A percentile compares a stretch with the other conserved stretches of the same genome.
Evolutionary conservation across 2,797 vertebrate species (phyloP).

Genomic region (Vultur gryphus): DNA sequence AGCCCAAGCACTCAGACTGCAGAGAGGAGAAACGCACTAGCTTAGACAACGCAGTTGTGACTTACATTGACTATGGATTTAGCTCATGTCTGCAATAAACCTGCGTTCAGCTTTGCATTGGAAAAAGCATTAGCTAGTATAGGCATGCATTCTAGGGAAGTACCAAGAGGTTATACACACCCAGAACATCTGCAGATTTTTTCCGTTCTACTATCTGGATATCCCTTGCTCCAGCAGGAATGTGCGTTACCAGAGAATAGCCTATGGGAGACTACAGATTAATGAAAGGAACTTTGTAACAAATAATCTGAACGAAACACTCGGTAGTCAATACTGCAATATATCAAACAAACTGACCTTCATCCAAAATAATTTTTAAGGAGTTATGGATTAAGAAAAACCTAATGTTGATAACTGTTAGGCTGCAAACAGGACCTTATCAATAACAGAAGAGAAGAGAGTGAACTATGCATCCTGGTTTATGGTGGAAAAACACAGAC

Average conservation of each 20-base stretch:
- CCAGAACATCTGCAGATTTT: constrained; percentile 92
- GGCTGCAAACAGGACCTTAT: not conserved
- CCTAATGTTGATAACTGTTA: not conserved
- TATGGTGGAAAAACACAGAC: not conserved
- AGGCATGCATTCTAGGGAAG: not conserved
- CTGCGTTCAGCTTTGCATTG: not conserved
- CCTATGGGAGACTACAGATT: constrained; percentile 71
- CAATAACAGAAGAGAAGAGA: accelerated
- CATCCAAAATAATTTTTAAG: not conserved
- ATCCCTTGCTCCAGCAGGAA: constrained; percentile 93
- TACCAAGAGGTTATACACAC: constrained; percentile 71
- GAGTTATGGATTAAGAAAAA: not conserved
- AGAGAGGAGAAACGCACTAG: not conserved
- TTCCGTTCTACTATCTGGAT: constrained; percentile 97
- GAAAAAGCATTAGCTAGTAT: not conserved
- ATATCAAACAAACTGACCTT: not conserved
- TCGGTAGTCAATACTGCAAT: not conserved
- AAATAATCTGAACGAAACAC: not conserved
- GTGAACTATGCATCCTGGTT: not conserved
- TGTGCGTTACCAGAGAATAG: constrained; percentile 94
- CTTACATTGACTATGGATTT: not conserved
- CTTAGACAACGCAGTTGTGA: not conserved
- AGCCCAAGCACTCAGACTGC: not conserved
- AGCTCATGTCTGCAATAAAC: not conserved
- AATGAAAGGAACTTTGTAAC: not conserved